Percentiles rank a stretch among this genome's conserved stretches.
Evolutionary conservation across 2,888 invertebrate genomes (phyloP).

Genomic region (Nasonia oneida): DNA sequence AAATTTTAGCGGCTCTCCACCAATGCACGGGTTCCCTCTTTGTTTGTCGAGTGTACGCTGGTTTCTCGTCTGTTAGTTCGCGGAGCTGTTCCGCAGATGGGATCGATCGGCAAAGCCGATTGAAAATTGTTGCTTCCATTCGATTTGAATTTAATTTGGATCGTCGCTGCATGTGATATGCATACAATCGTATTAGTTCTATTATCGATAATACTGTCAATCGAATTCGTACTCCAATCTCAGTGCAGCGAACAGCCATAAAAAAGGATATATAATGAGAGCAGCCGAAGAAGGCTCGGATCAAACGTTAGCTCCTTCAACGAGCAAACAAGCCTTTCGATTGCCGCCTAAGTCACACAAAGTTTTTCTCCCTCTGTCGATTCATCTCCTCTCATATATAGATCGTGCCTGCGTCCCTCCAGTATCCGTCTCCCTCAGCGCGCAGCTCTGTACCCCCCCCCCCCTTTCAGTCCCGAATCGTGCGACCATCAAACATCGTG

Average conservation of each 20-base stretch:
- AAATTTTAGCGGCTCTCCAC: not conserved
- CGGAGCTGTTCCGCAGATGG: too few species aligned
- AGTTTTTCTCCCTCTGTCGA: not conserved
- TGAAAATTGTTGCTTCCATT: not conserved
- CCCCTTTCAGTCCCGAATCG: not conserved
- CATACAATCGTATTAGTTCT: too few species aligned
- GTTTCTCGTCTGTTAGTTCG: too few species aligned
- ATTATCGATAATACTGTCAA: too few species aligned
- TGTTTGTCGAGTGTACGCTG: too few species aligned
- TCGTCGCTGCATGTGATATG: not conserved
- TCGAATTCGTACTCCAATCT: too few species aligned
- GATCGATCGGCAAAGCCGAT: not conserved
- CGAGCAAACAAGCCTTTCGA: not conserved
- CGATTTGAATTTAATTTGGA: not conserved
- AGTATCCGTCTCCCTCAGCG: not conserved
- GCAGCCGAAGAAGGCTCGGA: not conserved
- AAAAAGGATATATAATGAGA: not conserved
- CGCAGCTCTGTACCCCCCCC: slow-evolving; percentile 26
- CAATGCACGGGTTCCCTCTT: too few species aligned
- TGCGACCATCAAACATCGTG: slow-evolving; percentile 29
- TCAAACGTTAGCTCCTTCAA: not conserved
- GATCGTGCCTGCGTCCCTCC: not conserved
- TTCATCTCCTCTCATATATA: not conserved
- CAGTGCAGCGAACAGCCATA: not conserved
- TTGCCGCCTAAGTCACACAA: not conserved